phyloP scores from a whole-genome alignment of 2,888 invertebrate genomes.

The Cheilosia impressa region DNA sequence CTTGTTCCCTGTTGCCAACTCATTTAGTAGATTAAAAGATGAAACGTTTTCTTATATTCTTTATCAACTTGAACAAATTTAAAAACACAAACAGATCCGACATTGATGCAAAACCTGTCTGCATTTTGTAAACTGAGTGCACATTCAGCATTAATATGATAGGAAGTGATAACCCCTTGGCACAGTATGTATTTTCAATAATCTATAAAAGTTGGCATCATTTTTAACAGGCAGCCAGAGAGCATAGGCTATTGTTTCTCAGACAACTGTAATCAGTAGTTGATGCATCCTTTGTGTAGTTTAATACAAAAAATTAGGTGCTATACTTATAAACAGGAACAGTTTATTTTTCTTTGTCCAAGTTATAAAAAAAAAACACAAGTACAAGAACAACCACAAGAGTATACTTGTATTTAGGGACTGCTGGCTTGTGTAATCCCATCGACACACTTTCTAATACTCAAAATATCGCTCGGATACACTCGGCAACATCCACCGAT shows the following conservation, averaged over 20 bases:
- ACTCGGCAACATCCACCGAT: constrained; percentile 97
- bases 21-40: background rate
- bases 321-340: constrained; percentile 18
- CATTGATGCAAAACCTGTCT: constrained; percentile 11
- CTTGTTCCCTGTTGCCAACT: background rate
- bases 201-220: constrained; percentile 12
- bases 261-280: constrained; percentile 22
- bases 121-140: background rate
- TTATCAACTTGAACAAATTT: background rate
- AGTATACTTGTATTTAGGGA: constrained; percentile 30
- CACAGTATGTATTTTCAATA: constrained; percentile 23
- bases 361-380: constrained; percentile 37
- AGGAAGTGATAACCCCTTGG: constrained; percentile 37
- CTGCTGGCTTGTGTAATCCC: constrained; percentile 33
- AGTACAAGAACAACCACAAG: constrained; percentile 44
- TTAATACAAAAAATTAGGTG: background rate
- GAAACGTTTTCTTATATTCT: background rate
- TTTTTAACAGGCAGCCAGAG: constrained; percentile 10
- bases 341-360: constrained; percentile 17
- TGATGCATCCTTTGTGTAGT: constrained; percentile 9
- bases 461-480: constrained; percentile 90
- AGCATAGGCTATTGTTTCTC: constrained; percentile 28
- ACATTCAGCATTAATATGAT: constrained; percentile 26
- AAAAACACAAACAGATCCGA: background rate
- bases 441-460: constrained; percentile 86